phyloP scores from a whole-genome alignment of 2,888 invertebrate species.

The Dynastes tityus region DNA sequence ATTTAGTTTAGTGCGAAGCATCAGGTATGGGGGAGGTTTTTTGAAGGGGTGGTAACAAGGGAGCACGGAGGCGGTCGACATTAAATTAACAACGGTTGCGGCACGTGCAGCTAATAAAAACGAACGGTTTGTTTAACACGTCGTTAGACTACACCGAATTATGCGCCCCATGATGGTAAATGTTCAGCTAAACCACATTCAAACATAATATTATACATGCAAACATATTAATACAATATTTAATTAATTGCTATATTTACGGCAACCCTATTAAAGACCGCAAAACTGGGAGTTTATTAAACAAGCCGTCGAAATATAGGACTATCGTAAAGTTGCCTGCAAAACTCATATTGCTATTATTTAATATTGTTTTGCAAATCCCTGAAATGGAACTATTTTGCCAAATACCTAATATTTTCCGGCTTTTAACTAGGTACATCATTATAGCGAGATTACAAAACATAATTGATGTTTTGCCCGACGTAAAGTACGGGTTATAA shows the following conservation, averaged over 20 bases:
- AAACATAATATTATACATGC: neutral
- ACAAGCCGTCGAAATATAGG: neutral
- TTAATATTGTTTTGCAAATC: no score
- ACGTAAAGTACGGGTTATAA: no score
- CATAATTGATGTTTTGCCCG: no score
- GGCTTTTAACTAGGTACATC: no score
- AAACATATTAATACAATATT: conserved; percentile 2
- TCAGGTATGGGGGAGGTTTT: neutral
- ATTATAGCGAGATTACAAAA: no score
- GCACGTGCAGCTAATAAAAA: conserved; percentile 24
- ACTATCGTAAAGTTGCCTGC: no score
- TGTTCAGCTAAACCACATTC: conserved; percentile 23
- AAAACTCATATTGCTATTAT: no score
- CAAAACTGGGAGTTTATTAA: neutral
- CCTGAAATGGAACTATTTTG: no score
- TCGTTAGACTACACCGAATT: neutral
- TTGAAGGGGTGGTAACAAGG: neutral
- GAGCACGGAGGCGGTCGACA: neutral
- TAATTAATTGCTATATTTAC: conserved; percentile 20
- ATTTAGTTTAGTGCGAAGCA: conserved; percentile 21
- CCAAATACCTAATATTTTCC: no score
- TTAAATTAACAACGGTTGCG: conserved; percentile 12
- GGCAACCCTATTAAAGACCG: neutral
- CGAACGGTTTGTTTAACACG: conserved; percentile 21
- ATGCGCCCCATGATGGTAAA: neutral